These are phyloP conservation scores for Camelus dromedarius DNA, from an alignment of 2,113 vertebrate genomes.

Conservation along the genomic window DNA sequence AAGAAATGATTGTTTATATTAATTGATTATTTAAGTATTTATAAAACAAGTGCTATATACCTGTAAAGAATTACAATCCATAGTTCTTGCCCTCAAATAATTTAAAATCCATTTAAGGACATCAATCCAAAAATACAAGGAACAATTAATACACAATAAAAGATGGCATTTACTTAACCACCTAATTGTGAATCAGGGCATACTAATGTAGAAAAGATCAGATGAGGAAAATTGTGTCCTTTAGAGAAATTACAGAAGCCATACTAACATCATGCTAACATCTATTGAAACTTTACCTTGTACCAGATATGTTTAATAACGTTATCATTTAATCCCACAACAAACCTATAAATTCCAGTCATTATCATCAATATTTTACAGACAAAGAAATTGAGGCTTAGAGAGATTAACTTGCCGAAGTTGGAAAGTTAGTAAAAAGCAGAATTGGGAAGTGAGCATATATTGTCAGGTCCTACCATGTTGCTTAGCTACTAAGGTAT, in stretches of 20 bases:
- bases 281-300: not conserved
- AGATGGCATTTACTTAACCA: not conserved
- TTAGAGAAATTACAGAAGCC: not conserved
- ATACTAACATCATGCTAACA: not conserved
- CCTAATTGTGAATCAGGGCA: not conserved
- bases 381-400: not conserved
- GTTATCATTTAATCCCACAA: not conserved
- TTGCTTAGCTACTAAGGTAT: not conserved
- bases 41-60: not conserved
- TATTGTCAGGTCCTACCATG: not conserved
- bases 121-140: not conserved
- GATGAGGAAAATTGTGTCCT: not conserved
- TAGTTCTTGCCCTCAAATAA: not conserved
- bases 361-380: not conserved
- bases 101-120: not conserved
- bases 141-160: conserved; percentile 33
- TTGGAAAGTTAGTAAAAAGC: not conserved
- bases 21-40: not conserved
- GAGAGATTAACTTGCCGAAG: not conserved
- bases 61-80: not conserved
- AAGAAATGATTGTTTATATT: conserved; percentile 12
- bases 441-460: not conserved
- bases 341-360: not conserved
- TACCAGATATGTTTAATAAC: not conserved
- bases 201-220: not conserved